Base-by-base conservation (phyloP, 2,888 invertebrate genomes). In the Siphlonurus alternatus region DNA sequence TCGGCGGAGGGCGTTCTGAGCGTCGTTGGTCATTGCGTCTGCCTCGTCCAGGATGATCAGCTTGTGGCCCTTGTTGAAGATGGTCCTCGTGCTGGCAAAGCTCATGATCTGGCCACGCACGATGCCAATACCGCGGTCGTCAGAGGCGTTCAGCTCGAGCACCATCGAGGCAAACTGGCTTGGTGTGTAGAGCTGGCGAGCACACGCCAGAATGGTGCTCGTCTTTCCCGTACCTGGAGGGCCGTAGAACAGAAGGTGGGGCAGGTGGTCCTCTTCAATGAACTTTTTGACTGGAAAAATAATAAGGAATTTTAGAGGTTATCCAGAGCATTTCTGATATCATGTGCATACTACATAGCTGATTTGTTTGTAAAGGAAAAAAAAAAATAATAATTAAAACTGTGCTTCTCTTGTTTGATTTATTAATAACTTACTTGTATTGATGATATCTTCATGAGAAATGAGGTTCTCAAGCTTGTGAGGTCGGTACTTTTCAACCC, bases 401-500 rank as follows among this genome's bases (percentile, higher is more conserved):
- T 61, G 10, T n/a, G n/a, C n/a, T n/a, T n/a, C n/a, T n/a, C n/a
- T n/a, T n/a, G n/a, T n/a, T n/a, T n/a, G n/a, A n/a, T n/a, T n/a
- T n/a, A n/a, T n/a, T 15, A 24, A n/a, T 1, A 61, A 77, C 85
- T 82, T 81, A 98, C 97, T 92, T 71, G 98, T 99, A 72, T 84
- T 85, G 65, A 99, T 89, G 65, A 99, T 98, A 76, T 98, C 96
- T 76, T 92, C 90, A 73, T 99, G 98, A 0, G 98, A 97, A 66
- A 98, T 94, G 59, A 99, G 81, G 72, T 99, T 98, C 71, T 90
- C 88, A 68, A 99, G 79, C 66, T 84, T 87, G 61, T 83, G 85
- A 3, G 99, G 99, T 23, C 99, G 86, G 77, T 99, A 99, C 76
- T 99, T 99, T 78, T 99, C 99, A 24, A 99, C 96, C 98, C 97